Evolutionary conservation across 2,113 vertebrate species (phyloP), one percentile per base, ranked within the genome.

Genomic region (Aepyceros melampus): DNA sequence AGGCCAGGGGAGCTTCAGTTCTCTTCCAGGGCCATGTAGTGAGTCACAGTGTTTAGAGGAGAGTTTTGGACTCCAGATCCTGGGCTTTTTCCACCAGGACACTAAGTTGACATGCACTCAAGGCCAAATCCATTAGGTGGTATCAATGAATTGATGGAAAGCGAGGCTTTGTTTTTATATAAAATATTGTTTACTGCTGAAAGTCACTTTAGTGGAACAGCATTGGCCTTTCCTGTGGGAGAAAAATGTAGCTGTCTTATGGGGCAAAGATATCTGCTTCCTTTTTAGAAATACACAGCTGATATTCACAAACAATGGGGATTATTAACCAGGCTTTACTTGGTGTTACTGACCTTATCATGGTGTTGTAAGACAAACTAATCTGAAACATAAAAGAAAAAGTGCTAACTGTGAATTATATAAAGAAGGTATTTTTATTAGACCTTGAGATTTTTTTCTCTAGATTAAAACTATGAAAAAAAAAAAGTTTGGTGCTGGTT

Each of bases 391-490:
- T 71, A 10, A 60, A 92, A 86, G 45, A 78, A 86, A 47, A 78
- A 67, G 27, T 86, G 6, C 12, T 45, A 55, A 47, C 49, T 81
- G 0, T 51, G 60, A 94, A 17, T 71, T 83, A 40, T 33, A 47
- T 25, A 27, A 60, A 89, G 14, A 47, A 86, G 60, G 19, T 60
- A 84, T 96, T 92, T 91, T 92, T 82, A 64, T 78, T 83, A n/a
- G 85, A 81, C 31, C 51, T 86, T 79, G 60, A 96, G 51, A n/a
- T 71, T 89, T 96, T 74, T 97, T 33, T 27, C 7, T 58, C 33
- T 88, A 88, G 51, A 51, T 97, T 90, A 87, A 88, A 91, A 78
- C 87, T 94, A 47, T 78, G 40, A 40, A 89, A 76, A 88, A 83
- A n/a, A 83, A 60, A 91, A 83, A 67, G 33, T 55, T 19, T 81